Evolutionary conservation across 53 echinoderm and acorn worm species (phyloP).

Genomic region (Holothuria scabra): DNA sequence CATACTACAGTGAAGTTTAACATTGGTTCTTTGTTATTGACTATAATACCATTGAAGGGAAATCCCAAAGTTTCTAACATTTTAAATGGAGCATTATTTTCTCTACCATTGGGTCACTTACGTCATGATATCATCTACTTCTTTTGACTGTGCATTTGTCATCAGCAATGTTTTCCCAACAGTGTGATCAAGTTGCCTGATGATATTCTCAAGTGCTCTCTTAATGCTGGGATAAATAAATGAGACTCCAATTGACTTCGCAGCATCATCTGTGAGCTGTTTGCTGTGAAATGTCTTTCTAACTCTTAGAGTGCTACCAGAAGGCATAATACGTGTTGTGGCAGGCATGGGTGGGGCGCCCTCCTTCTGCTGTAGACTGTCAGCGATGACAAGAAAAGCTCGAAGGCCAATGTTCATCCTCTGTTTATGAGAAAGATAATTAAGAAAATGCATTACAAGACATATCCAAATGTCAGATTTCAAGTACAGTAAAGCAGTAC

Average conservation of each 20-base stretch:
- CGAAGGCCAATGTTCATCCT: slow-evolving; percentile 98
- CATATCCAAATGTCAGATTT: too few species aligned
- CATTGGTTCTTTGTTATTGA: too few species aligned
- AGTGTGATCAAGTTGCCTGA: slow-evolving; percentile 74
- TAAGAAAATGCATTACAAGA: not conserved
- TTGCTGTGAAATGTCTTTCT: slow-evolving; percentile 96
- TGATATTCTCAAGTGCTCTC: slow-evolving; percentile 88
- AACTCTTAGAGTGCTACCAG: slow-evolving; percentile 93
- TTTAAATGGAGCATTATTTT: too few species aligned
- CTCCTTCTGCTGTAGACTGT: slow-evolving; percentile 96
- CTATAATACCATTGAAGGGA: too few species aligned
- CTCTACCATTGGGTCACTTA: slow-evolving; percentile 48
- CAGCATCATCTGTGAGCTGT: slow-evolving; percentile 96
- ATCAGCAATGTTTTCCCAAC: slow-evolving; percentile 94
- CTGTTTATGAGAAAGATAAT: slow-evolving; percentile 45
- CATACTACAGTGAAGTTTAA: too few species aligned
- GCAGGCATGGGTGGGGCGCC: slow-evolving; percentile 97
- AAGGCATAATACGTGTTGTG: slow-evolving; percentile 98
- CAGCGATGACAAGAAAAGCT: slow-evolving; percentile 95
- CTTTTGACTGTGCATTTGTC: slow-evolving; percentile 99
- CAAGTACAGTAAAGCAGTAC: too few species aligned
- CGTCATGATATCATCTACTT: slow-evolving; percentile 99
- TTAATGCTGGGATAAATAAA: slow-evolving; percentile 83
- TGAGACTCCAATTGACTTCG: slow-evolving; percentile 84
- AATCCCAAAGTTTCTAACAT: too few species aligned